Percentiles rank a stretch among this genome's conserved stretches.
phyloP scores from a whole-genome alignment of 2,797 vertebrate genomes.

The Allobates femoralis region DNA sequence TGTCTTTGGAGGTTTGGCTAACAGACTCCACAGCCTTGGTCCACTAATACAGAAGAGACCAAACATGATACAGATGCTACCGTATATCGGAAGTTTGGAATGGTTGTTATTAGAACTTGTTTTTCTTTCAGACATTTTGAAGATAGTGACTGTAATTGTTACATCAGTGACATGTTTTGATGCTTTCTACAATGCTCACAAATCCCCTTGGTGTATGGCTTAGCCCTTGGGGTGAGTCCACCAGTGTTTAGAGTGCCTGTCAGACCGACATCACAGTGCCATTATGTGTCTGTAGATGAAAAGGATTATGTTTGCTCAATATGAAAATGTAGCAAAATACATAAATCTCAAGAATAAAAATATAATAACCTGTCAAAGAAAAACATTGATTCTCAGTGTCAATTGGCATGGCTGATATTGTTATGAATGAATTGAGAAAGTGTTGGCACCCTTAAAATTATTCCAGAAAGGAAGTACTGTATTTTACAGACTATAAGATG shows the following conservation, averaged over 20 bases:
- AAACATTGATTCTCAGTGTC: neutral
- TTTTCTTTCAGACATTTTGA: neutral
- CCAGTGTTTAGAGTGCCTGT: neutral
- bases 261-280: neutral
- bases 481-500: too few species aligned
- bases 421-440: neutral
- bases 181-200: neutral
- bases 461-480: too few species aligned
- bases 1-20: too few species aligned
- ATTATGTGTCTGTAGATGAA: neutral
- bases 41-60: neutral
- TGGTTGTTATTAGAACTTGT: neutral
- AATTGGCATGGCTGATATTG: neutral
- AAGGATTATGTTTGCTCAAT: neutral
- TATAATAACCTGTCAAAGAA: neutral
- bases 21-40: too few species aligned
- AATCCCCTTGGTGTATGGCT: neutral
- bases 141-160: slow-evolving; percentile 1
- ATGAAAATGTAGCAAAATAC: neutral
- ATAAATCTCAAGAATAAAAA: neutral
- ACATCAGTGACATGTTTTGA: neutral
- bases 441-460: too few species aligned
- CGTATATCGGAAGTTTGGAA: neutral
- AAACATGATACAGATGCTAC: neutral
- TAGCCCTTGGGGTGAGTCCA: neutral